Evolutionary conservation across 2,113 vertebrate genomes (phyloP).

Genomic region (Equus quagga): DNA sequence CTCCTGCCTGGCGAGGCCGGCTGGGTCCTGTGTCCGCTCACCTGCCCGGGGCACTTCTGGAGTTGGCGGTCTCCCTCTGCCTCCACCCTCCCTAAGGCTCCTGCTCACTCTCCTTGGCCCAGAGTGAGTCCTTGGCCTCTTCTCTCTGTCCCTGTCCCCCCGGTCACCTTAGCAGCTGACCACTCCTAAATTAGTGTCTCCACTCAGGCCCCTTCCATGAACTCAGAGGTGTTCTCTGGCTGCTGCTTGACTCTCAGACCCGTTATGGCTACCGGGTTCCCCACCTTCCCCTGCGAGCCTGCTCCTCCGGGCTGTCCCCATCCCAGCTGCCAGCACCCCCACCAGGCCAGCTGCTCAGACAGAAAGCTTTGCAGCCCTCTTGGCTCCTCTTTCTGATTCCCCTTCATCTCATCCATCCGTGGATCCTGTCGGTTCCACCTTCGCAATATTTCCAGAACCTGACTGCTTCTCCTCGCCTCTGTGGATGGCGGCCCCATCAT

Average conservation of each 20-base stretch:
- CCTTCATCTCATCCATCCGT: rapidly evolving
- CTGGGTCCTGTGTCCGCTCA: too few relatives aligned
- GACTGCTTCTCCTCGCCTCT: rapidly evolving
- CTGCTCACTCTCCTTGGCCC: not conserved
- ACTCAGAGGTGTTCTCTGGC: not conserved
- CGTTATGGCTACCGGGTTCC: not conserved
- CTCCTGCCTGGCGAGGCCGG: too few relatives aligned
- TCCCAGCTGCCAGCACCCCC: not conserved
- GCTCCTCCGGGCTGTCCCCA: rapidly evolving
- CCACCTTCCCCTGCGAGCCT: not conserved
- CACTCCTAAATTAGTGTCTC: not conserved
- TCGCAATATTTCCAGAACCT: not conserved
- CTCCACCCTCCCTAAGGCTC: rapidly evolving
- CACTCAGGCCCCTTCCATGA: not conserved
- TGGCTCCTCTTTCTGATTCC: not conserved
- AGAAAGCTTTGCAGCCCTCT: not conserved
- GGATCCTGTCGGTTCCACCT: not conserved
- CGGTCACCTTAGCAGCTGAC: not conserved
- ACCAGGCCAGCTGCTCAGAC: not conserved
- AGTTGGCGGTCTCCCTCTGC: not conserved
- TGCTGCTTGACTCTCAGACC: not conserved
- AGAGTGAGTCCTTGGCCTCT: too few relatives aligned
- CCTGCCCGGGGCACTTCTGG: too few relatives aligned
- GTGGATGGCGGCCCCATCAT: rapidly evolving
- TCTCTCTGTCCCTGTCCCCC: too few relatives aligned